Evolutionary conservation across 2,888 invertebrate species (phyloP), one percentile per base, ranked within the genome.

Genomic region (Hermodice carunculata): DNA sequence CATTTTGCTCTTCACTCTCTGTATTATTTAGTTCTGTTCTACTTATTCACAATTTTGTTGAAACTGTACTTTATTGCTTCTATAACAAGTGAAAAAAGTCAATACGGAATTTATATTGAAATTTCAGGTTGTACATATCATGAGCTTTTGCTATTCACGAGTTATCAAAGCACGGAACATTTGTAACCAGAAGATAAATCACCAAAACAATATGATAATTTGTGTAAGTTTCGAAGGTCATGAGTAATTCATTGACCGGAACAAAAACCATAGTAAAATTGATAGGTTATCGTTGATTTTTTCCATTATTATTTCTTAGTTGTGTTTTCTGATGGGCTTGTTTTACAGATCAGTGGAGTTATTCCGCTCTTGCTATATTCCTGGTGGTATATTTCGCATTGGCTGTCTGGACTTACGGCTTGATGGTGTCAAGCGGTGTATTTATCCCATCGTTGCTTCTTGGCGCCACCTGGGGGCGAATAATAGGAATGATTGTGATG

Each of bases 401-500:
- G 69, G 93, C 96, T 0, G 91, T 92, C 40, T 92, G 93, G 91
- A 98, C 98, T 0, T 99, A 97, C 82, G 98, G 98, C 0, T 88
- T 98, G 37, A 92, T 94, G 14, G 94, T 97, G 29, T 97, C 98
- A 1, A 92, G 94, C 77, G 98, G 98, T 1, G 90, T 99, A 56
- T 99, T 84, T 70, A 98, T 99, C 85, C 99, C 99, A 0, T 93
- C 94, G 4, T 88, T 98, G 34, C 88, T 98, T 64, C 95, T 95
- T 1, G 99, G 99, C 1, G 97, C 98, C 3, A 95, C 97, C 1
- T 99, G 98, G 97, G 99, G 99, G 0, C 89, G 99, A 58, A 88
- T 98, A 1, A 87, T 95, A 37, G 96, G 96, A 2, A 92, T 94
- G 77, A 88, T 79, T 4, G 79, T 84, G 22, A 80, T 80, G 42